Evolutionary conservation across 2,113 vertebrate genomes (phyloP).

Genomic region (Cryptomyrus ogoouensis): DNA sequence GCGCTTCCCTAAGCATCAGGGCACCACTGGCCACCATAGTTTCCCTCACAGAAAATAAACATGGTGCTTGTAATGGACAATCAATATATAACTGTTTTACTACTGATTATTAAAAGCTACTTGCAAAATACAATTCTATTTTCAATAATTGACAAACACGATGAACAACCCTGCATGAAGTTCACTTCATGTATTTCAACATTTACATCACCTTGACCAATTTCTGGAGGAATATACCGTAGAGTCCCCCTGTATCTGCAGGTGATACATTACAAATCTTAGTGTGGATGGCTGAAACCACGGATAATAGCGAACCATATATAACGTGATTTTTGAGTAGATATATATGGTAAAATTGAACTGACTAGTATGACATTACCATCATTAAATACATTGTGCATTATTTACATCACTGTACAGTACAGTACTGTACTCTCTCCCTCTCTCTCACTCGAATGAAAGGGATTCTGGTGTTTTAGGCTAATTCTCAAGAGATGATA

Average conservation of each 20-base stretch:
- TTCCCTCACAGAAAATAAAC: not conserved
- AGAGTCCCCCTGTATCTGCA: not conserved
- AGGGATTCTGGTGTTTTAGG: not conserved
- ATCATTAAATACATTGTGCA: not conserved
- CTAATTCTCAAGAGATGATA: not conserved
- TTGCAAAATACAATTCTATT: not conserved
- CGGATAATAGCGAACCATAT: not conserved
- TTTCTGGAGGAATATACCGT: not conserved
- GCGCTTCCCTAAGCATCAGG: too few relatives aligned
- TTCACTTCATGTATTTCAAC: not conserved
- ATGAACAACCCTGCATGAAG: not conserved
- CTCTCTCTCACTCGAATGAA: not conserved
- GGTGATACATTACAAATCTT: not conserved
- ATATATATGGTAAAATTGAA: not conserved
- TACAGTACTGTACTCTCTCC: not conserved
- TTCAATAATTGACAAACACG: not conserved
- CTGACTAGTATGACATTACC: not conserved
- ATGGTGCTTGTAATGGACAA: not conserved
- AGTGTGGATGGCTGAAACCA: not conserved
- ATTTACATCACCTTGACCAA: not conserved
- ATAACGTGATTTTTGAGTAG: not conserved
- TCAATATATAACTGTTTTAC: not conserved
- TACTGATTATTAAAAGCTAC: not conserved
- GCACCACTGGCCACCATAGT: not conserved
- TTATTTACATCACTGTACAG: not conserved